Evolutionary conservation across 1,140 invertebrate genomes (phyloP).

Genomic region (Achatina immaculata): DNA sequence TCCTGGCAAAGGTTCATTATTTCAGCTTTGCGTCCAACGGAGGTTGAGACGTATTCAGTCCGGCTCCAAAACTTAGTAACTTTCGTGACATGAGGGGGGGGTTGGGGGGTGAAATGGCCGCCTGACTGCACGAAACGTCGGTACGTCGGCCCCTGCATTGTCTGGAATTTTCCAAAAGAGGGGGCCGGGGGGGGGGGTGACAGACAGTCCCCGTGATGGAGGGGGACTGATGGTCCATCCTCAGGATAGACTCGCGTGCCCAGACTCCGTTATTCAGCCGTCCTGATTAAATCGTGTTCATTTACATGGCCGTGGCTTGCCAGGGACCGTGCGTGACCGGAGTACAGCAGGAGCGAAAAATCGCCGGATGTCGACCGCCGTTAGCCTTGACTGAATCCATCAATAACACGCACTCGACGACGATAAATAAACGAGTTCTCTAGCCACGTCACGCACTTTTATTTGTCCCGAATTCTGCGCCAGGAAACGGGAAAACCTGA

Average conservation of each 20-base stretch:
- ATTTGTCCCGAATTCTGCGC: conserved; percentile 37
- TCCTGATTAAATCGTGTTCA: conserved; percentile 53
- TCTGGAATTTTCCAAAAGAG: conserved; percentile 21
- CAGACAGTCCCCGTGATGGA: neutral
- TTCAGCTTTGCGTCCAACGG: conserved; percentile 10
- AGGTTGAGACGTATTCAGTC: neutral
- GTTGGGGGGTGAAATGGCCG: neutral
- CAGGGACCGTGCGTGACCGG: conserved; percentile 48
- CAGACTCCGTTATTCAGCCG: conserved; percentile 37
- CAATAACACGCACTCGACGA: conserved; percentile 41
- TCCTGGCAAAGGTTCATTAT: conserved; percentile 11
- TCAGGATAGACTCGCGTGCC: conserved; percentile 43
- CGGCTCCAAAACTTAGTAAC: neutral
- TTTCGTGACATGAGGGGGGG: neutral
- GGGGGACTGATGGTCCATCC: conserved; percentile 21
- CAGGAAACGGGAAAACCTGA: conserved; percentile 36
- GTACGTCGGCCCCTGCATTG: neutral
- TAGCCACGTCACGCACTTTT: conserved; percentile 36
- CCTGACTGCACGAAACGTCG: neutral
- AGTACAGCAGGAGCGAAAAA: conserved; percentile 41
- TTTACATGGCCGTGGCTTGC: conserved; percentile 50
- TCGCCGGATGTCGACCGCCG: conserved; percentile 41
- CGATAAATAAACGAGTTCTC: conserved; percentile 36
- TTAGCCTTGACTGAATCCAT: conserved; percentile 44
- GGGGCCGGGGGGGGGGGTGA: too few species aligned